Conservation (phyloP, 2,113 vertebrate species). For the Phoxinus phoxinus region DNA sequence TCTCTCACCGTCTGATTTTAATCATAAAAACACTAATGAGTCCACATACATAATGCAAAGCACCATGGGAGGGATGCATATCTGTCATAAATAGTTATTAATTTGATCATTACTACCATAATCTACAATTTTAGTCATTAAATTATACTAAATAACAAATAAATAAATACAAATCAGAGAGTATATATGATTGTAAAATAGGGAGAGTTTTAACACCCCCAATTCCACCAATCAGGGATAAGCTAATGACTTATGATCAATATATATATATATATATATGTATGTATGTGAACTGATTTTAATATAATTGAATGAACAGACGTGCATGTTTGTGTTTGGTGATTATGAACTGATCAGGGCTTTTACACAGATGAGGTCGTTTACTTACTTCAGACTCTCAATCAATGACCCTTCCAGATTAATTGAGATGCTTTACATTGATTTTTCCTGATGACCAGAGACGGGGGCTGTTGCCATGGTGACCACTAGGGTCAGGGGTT, state of each 20-base stretch:
- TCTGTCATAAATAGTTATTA: conserved; percentile 75
- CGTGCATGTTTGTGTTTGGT: conserved; percentile 1
- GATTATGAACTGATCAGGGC: conserved; percentile 63
- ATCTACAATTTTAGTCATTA: conserved; percentile 51
- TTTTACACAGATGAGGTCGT: conserved; percentile 80
- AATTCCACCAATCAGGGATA: too few species aligned
- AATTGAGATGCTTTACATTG: conserved; percentile 83
- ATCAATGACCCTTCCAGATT: conserved; percentile 82
- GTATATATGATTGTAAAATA: background rate
- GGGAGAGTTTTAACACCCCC: too few species aligned
- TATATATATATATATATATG: background rate
- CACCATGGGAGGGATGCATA: conserved; percentile 66
- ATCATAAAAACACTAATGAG: conserved; percentile 65
- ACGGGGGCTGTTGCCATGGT: conserved; percentile 35
- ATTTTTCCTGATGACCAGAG: conserved; percentile 62
- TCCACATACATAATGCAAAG: conserved; percentile 70
- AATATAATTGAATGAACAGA: background rate
- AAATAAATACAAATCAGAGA: background rate
- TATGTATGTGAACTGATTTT: background rate
- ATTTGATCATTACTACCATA: conserved; percentile 72
- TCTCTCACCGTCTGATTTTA: conserved; percentile 57
- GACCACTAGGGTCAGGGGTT: background rate
- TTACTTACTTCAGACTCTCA: conserved; percentile 82
- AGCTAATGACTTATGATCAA: background rate
- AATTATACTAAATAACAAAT: background rate